phyloP scores from a whole-genome alignment of 2,113 vertebrate genomes.

The Synchiropus splendidus region DNA sequence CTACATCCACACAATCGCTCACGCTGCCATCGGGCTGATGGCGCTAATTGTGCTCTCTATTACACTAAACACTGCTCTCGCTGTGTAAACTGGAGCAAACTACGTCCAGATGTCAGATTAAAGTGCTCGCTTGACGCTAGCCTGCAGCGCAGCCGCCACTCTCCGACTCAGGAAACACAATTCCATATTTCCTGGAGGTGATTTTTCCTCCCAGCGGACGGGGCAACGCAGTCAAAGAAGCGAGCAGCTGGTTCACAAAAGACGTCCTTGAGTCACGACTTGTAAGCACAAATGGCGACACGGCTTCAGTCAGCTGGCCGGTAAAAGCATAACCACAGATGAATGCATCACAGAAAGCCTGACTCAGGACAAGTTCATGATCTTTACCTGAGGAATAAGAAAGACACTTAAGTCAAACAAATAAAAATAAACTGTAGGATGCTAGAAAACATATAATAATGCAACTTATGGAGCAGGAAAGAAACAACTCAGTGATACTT shows the following conservation, averaged over 20 bases:
- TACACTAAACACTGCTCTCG: slow-evolving; percentile 70
- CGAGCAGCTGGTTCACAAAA: too few relatives aligned
- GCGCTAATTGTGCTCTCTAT: slow-evolving; percentile 72
- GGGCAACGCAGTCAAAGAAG: slow-evolving; percentile 53
- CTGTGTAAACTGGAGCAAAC: slow-evolving; percentile 72
- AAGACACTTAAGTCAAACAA: too few relatives aligned
- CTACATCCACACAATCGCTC: slow-evolving; percentile 38
- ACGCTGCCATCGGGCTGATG: slow-evolving; percentile 57
- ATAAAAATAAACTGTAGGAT: too few relatives aligned
- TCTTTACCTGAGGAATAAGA: too few relatives aligned
- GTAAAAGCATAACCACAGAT: too few relatives aligned
- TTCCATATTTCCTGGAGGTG: slow-evolving; percentile 74
- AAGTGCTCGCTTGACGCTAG: slow-evolving; percentile 63
- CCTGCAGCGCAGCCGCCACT: slow-evolving; percentile 54
- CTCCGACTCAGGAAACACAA: slow-evolving; percentile 61
- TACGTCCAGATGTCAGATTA: slow-evolving; percentile 76
- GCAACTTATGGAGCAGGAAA: not conserved
- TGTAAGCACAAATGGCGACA: too few relatives aligned
- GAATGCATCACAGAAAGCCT: too few relatives aligned
- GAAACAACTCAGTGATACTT: not conserved
- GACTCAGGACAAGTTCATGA: too few relatives aligned
- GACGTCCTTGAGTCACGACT: too few relatives aligned
- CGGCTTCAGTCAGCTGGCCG: too few relatives aligned
- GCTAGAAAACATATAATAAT: too few relatives aligned
- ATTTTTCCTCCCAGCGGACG: slow-evolving; percentile 60